Percentiles rank a stretch among this genome's conserved stretches.
phyloP scores from a whole-genome alignment of 2,113 vertebrate species.

The Ophthalmolycus amberensis region DNA sequence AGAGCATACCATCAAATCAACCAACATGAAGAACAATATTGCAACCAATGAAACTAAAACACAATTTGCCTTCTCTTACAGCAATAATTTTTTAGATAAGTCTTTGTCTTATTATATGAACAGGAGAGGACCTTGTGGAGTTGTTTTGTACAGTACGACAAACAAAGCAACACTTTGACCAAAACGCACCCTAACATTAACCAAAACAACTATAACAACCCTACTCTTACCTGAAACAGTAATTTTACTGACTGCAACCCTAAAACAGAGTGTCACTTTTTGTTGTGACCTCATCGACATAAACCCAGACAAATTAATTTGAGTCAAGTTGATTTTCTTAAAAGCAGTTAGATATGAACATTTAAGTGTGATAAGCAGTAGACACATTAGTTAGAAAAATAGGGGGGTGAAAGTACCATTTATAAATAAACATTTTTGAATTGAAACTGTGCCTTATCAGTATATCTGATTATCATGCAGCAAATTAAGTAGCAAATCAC shows the following conservation, averaged over 20 bases:
- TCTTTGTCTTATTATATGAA: background rate
- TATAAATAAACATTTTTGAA: background rate
- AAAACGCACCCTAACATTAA: background rate
- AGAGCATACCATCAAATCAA: background rate
- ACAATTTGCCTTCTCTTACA: background rate
- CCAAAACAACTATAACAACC: background rate
- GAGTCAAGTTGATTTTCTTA: background rate
- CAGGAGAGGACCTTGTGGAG: background rate
- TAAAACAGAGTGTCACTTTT: background rate
- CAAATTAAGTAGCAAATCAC: background rate
- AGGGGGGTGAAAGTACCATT: background rate
- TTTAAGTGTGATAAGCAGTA: background rate
- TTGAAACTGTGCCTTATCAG: background rate
- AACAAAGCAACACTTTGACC: background rate
- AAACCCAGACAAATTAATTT: background rate
- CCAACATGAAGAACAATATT: background rate
- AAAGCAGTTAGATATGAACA: background rate
- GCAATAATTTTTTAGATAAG: background rate
- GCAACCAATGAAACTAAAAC: background rate
- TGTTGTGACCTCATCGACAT: background rate
- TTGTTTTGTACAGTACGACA: background rate
- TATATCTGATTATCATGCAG: background rate
- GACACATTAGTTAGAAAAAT: background rate
- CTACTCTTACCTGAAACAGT: background rate
- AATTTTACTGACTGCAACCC: background rate